These are phyloP conservation scores for Acrobasis consociella DNA, from an alignment of 2,888 invertebrate species.

Conservation along the genomic window DNA sequence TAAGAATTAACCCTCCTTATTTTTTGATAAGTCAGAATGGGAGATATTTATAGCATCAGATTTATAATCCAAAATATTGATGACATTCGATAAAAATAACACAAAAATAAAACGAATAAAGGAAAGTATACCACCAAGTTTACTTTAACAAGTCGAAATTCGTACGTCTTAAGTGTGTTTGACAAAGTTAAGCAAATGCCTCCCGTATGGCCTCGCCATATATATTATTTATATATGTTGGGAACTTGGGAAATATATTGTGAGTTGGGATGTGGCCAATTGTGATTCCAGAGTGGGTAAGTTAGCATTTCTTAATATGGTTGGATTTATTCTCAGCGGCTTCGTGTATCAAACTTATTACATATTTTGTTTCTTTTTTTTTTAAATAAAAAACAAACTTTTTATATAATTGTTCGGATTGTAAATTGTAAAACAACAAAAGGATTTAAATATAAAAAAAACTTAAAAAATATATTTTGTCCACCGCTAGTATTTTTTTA, in stretches of 20 bases:
- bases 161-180: slow-evolving; percentile 3
- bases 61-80: neutral
- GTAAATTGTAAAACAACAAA: too few species aligned
- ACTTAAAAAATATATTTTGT: too few species aligned
- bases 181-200: slow-evolving; percentile 6
- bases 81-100: neutral
- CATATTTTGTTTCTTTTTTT: too few species aligned
- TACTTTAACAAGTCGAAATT: slow-evolving; percentile 2
- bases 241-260: neutral
- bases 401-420: too few species aligned
- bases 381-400: too few species aligned
- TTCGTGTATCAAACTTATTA: too few species aligned
- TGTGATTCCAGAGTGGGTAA: neutral
- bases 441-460: too few species aligned
- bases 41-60: neutral
- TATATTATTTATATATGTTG: slow-evolving; percentile 4
- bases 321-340: neutral
- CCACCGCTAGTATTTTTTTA: too few species aligned
- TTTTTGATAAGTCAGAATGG: too few species aligned
- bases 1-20: too few species aligned
- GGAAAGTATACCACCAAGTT: slow-evolving; percentile 8
- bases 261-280: neutral
- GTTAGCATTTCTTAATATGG: neutral
- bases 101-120: neutral
- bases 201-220: slow-evolving; percentile 1